Evolutionary conservation across 2,797 vertebrate species (phyloP).

Genomic region (Ctenopoma kingsleyae): DNA sequence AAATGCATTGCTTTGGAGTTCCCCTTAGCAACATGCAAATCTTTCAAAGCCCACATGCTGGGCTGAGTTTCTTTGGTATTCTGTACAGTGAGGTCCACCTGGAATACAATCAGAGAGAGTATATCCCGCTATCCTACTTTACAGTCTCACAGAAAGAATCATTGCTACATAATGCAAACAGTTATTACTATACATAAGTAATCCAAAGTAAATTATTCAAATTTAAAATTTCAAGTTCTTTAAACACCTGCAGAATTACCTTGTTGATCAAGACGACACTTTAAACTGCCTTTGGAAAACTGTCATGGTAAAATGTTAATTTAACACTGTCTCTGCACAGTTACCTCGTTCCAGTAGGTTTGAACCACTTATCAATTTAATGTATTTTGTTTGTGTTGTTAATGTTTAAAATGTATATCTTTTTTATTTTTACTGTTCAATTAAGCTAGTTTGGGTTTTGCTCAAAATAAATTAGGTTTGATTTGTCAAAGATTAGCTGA

Average conservation of each 20-base stretch:
- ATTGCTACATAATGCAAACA: neutral
- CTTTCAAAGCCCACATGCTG: slow-evolving; percentile 45
- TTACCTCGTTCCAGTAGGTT: neutral
- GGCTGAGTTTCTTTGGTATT: slow-evolving; percentile 31
- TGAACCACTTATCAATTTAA: neutral
- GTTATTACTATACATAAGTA: neutral
- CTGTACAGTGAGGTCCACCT: slow-evolving; percentile 20
- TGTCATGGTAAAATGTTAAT: neutral
- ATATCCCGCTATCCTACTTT: neutral
- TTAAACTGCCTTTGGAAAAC: neutral
- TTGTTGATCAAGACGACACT: neutral
- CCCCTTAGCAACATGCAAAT: slow-evolving; percentile 17
- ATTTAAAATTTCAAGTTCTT: neutral
- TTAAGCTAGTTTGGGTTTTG: neutral
- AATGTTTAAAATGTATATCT: neutral
- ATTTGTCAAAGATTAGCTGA: no score
- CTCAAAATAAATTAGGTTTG: neutral
- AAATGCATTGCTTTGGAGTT: slow-evolving; percentile 24
- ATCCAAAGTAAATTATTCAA: neutral
- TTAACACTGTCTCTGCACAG: no score
- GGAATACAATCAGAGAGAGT: slow-evolving; percentile 21
- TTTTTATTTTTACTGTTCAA: neutral
- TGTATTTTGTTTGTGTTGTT: neutral
- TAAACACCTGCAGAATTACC: neutral
- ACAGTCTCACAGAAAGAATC: neutral